Evolutionary conservation across 2,113 vertebrate genomes (phyloP).

Genomic region (Trochalopteron elliotii): DNA sequence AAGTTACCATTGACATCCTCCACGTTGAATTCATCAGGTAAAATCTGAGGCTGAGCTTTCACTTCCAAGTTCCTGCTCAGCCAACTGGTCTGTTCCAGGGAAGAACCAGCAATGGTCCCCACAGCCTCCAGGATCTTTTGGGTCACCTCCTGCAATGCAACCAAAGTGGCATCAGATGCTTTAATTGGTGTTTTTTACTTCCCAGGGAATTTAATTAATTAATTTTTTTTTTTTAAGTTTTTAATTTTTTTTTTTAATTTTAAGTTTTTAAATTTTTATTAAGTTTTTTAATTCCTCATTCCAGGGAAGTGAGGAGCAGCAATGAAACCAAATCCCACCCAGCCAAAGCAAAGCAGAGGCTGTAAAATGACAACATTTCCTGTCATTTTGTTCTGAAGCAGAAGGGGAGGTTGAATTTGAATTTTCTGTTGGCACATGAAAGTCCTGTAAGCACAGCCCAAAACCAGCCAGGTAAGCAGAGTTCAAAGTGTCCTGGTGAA

Average conservation of each 20-base stretch:
- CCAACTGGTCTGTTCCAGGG: slow-evolving; percentile 98
- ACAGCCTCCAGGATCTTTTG: slow-evolving; percentile 93
- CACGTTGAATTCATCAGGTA: slow-evolving; percentile 78
- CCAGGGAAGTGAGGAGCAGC: background rate
- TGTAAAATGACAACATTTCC: background rate
- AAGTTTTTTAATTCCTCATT: no score
- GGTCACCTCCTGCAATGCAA: slow-evolving; percentile 85
- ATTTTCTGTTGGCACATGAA: background rate
- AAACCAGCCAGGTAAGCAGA: background rate
- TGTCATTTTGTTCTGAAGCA: background rate
- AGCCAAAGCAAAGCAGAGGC: background rate
- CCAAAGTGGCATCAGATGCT: background rate
- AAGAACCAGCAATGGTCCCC: slow-evolving; percentile 90
- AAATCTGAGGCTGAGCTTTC: slow-evolving; percentile 92
- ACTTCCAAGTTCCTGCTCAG: slow-evolving; percentile 95
- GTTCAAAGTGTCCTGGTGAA: background rate
- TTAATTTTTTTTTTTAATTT: no score
- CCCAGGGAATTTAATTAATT: no score
- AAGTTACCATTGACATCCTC: slow-evolving; percentile 80
- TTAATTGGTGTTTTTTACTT: background rate
- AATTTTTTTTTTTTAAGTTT: no score
- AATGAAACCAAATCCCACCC: background rate
- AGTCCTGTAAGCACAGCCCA: background rate
- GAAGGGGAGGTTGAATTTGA: background rate
- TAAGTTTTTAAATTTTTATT: no score